Percentiles rank a stretch among this genome's conserved stretches.
Evolutionary conservation across 2,797 vertebrate genomes (phyloP).

Genomic region (Buceros bicornis): DNA sequence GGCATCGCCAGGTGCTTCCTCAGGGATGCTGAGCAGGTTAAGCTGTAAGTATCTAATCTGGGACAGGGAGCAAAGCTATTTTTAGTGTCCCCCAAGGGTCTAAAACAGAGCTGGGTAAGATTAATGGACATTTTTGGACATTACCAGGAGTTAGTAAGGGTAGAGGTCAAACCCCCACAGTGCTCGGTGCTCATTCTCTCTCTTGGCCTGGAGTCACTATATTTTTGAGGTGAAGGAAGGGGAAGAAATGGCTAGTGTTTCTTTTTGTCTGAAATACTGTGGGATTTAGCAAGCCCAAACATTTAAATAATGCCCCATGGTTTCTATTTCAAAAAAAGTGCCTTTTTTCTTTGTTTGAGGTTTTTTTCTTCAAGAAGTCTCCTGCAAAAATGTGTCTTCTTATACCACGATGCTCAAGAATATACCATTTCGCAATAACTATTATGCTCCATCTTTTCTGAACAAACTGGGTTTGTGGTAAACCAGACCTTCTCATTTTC

Average conservation of each 20-base stretch:
- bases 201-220: background rate
- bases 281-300: background rate
- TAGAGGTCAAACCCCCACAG: background rate
- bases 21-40: rapidly evolving
- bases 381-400: background rate
- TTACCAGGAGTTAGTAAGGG: background rate
- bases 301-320: background rate
- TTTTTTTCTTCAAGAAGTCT: background rate
- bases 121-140: background rate
- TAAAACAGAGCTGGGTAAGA: background rate
- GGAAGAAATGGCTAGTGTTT: background rate
- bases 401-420: background rate
- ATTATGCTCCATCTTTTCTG: background rate
- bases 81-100: background rate
- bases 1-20: rapidly evolving
- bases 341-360: background rate
- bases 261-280: background rate
- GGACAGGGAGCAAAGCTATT: background rate
- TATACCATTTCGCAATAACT: background rate
- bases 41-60: background rate
- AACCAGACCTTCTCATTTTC: background rate
- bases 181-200: background rate
- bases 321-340: background rate
- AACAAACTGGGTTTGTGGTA: background rate
- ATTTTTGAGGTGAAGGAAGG: background rate